Percentiles rank a stretch among this genome's conserved stretches.
Evolutionary conservation across 2,113 vertebrate genomes (phyloP).

Genomic region (Chrysemys picta): DNA sequence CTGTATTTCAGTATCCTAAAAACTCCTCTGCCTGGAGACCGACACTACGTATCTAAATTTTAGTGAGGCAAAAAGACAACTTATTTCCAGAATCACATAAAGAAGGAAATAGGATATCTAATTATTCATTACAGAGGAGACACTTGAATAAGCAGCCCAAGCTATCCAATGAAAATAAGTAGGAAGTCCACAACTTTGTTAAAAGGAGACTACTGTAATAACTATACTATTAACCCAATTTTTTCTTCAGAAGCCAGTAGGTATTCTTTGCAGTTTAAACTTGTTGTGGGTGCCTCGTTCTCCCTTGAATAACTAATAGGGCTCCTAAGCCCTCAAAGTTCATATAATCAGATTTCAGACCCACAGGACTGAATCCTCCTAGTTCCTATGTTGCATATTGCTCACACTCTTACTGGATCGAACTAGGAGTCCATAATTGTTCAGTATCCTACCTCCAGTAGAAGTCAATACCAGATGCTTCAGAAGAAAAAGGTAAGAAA

Average conservation of each 20-base stretch:
- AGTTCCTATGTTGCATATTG: too few relatives aligned
- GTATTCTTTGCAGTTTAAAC: neutral
- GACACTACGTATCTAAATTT: neutral
- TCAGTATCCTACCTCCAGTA: neutral
- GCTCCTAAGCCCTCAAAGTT: too few relatives aligned
- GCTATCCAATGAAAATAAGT: neutral
- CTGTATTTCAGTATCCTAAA: slow-evolving; percentile 10
- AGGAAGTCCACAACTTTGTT: neutral
- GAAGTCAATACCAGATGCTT: neutral
- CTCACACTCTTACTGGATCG: neutral
- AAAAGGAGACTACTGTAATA: neutral
- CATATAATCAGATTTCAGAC: too few relatives aligned
- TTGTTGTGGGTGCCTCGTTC: neutral
- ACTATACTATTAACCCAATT: neutral
- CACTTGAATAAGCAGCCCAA: neutral
- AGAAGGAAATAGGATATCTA: slow-evolving; percentile 20
- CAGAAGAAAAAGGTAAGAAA: neutral
- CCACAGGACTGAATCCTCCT: neutral
- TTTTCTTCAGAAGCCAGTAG: neutral
- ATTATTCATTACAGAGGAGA: slow-evolving; percentile 30
- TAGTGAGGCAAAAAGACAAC: slow-evolving; percentile 23
- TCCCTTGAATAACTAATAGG: too few relatives aligned
- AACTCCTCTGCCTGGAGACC: neutral
- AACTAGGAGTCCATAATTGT: neutral
- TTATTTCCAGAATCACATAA: slow-evolving; percentile 13